Conservation (phyloP, 2,797 vertebrate genomes). For the Halcyon badia region DNA sequence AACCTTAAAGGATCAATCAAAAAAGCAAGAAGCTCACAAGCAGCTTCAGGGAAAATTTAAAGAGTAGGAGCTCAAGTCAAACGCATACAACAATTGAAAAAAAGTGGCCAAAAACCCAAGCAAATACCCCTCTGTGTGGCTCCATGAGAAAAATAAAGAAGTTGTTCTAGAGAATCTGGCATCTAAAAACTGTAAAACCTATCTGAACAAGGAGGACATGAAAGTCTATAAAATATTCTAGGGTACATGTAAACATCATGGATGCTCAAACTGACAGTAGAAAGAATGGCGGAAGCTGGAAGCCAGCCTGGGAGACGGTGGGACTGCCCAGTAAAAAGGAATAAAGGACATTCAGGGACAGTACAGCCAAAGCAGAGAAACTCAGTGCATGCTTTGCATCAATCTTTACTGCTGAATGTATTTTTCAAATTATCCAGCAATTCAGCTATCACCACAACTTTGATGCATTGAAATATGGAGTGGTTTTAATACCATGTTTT, state of each 20-base stretch:
- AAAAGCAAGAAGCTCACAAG: not conserved
- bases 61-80: not conserved
- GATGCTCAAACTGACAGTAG: not conserved
- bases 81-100: not conserved
- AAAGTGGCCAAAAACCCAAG: not conserved
- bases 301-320: not conserved
- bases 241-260: not conserved
- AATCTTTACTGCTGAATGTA: not conserved
- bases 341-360: not conserved
- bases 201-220: not conserved
- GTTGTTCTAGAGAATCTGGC: not conserved
- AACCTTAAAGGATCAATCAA: not conserved
- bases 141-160: not conserved
- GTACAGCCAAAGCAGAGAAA: not conserved
- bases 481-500: not conserved
- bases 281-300: not conserved
- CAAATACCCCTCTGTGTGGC: not conserved
- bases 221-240: not conserved
- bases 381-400: not conserved
- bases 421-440: not conserved
- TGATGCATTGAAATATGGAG: not conserved
- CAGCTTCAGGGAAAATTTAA: not conserved
- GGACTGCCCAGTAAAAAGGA: not conserved
- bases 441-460: not conserved
- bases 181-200: not conserved